Base-by-base conservation (phyloP, 1,140 invertebrate genomes). In the Calycopis cecrops region DNA sequence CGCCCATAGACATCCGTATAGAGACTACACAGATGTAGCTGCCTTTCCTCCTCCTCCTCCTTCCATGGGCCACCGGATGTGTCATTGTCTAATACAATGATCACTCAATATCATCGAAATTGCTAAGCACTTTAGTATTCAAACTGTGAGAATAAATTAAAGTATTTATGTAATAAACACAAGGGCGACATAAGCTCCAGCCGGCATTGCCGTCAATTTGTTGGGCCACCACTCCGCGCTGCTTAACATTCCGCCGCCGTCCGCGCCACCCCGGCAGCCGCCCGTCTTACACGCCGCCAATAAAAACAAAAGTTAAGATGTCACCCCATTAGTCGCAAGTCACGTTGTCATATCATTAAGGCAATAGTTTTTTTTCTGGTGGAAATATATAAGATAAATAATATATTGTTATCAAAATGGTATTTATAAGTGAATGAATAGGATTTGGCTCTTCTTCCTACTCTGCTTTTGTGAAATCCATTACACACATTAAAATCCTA, bases 171-270 rank as follows among this genome's bases (percentile, higher is more conserved):
- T 16, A 81, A 82, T 79, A 79, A 82, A 67, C 53, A 61, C 55
- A 52, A 35, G 42, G 67, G 65, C 69, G 74, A 79, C 71, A 57
- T 60, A 69, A 67, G 68, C 76, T 76, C 65, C 71, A 74, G 65
- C 72, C 72, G 65, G 82, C 80, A 82, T 82, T 82, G 76, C 75
- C 71, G 70, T 82, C 78, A 83, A 83, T 85, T 83, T 83, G 82
- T 83, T 80, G 63, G 62, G 63, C 57, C 50, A 55, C 60, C 59
- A 69, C 17, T 10, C 69, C 59, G 47, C 53, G 59, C 74, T 81
- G 71, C 65, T 85, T 83, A 76, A 71, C 68, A 85, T 85, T 75
- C 82, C 63, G 55, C 44, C 56, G 59, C 61, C 21, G 21, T 28
- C 2, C 73, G 71, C 65, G 54, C 16, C 40, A 73, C 67, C 59